Conservation (phyloP, 2,113 vertebrate species). For the Saccopteryx bilineata region DNA sequence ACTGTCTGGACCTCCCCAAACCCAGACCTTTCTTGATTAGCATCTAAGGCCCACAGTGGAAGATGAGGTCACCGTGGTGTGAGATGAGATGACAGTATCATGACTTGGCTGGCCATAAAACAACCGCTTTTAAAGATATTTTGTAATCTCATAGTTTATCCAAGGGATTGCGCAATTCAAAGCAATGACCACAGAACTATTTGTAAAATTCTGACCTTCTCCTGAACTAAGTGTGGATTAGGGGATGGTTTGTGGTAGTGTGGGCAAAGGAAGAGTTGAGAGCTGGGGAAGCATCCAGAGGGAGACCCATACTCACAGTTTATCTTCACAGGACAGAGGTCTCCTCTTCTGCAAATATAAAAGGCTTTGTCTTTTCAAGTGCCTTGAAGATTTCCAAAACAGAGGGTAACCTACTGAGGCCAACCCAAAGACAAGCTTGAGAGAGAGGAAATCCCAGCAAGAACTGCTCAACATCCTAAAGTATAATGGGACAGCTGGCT, state of each 20-base stretch:
- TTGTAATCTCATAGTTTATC: constrained; percentile 80
- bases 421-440: not conserved
- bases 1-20: constrained; percentile 72
- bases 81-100: constrained; percentile 85
- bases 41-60: constrained; percentile 80
- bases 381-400: constrained; percentile 60
- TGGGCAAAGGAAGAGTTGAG: not conserved
- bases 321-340: constrained; percentile 61
- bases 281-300: constrained; percentile 38
- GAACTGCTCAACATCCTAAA: constrained; percentile 56
- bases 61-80: constrained; percentile 85
- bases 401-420: constrained; percentile 52
- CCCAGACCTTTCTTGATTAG: constrained; percentile 82
- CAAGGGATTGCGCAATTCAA: constrained; percentile 78
- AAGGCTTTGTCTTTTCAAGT: constrained; percentile 68
- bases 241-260: not conserved
- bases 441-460: constrained; percentile 11
- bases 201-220: constrained; percentile 75
- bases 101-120: constrained; percentile 83
- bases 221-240: constrained; percentile 35
- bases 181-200: constrained; percentile 80
- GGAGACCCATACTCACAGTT: constrained; percentile 1
- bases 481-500: constrained; percentile 47
- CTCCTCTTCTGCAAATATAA: constrained; percentile 51
- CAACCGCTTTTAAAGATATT: constrained; percentile 80